Conservation (phyloP, 2,888 invertebrate genomes). For the Eupeodes latifasciatus region DNA sequence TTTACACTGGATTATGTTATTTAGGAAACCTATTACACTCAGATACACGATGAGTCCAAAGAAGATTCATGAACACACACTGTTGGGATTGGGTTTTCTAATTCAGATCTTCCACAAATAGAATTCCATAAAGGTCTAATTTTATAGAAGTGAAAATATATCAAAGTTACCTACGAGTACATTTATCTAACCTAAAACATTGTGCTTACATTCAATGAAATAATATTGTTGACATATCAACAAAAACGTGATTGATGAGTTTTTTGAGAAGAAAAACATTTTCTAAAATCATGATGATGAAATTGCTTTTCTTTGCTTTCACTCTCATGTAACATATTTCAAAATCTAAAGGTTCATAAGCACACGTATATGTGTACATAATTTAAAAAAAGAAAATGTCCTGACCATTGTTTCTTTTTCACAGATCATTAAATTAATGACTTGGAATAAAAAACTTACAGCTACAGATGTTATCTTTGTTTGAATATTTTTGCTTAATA, state of each 20-base stretch:
- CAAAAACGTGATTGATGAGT: constrained; percentile 4
- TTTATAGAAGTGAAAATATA: neutral
- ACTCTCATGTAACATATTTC: no score
- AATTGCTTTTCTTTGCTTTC: neutral
- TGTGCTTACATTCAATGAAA: neutral
- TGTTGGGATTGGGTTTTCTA: no score
- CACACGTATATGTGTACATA: neutral
- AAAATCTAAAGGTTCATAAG: neutral
- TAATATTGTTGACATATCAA: neutral
- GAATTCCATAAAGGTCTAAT: no score
- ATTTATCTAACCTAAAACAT: neutral
- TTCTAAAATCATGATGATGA: neutral
- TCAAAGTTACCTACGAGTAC: no score
- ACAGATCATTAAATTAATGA: constrained; percentile 35
- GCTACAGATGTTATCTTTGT: constrained; percentile 20
- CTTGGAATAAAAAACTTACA: neutral
- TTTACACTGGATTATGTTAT: no score
- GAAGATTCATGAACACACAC: no score
- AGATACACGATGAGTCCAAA: no score
- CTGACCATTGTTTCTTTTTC: constrained; percentile 19
- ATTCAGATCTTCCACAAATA: no score
- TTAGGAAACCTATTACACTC: no score
- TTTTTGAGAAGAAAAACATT: neutral
- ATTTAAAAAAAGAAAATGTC: constrained; percentile 10
- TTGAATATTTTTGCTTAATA: neutral